These are phyloP conservation scores for Sebastes diaconus DNA, from an alignment of 2,797 vertebrate genomes.

Conservation along the genomic window DNA sequence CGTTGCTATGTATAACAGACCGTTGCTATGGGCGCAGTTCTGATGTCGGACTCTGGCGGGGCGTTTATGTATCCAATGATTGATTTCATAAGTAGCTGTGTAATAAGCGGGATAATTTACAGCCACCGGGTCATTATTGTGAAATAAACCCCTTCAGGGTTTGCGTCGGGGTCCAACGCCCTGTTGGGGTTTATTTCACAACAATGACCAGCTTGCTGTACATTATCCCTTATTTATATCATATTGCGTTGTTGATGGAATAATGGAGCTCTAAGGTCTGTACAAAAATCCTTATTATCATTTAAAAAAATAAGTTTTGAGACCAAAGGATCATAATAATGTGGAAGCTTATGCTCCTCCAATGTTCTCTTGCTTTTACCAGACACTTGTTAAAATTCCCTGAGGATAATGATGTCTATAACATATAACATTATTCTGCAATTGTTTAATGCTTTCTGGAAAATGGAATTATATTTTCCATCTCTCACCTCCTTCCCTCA, in stretches of 20 bases:
- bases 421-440: neutral
- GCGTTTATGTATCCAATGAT: rapidly evolving
- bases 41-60: too few relatives aligned
- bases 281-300: neutral
- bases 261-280: neutral
- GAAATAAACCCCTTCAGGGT: too few relatives aligned
- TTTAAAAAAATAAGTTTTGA: neutral
- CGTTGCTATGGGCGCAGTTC: too few relatives aligned
- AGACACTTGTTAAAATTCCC: neutral
- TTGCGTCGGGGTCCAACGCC: too few relatives aligned
- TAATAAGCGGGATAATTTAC: too few relatives aligned
- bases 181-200: too few relatives aligned
- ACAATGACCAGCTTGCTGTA: too few relatives aligned
- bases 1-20: too few relatives aligned
- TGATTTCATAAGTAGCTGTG: too few relatives aligned
- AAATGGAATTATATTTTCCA: neutral
- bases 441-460: neutral
- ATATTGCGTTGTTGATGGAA: neutral
- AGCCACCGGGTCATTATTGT: too few relatives aligned
- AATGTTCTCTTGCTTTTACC: neutral
- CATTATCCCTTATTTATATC: too few relatives aligned
- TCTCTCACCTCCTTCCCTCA: constrained; percentile 90
- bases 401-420: neutral
- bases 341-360: neutral
- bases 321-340: neutral